Evolutionary conservation across 2,797 vertebrate species (phyloP).

Genomic region (Acanthurus tractus): DNA sequence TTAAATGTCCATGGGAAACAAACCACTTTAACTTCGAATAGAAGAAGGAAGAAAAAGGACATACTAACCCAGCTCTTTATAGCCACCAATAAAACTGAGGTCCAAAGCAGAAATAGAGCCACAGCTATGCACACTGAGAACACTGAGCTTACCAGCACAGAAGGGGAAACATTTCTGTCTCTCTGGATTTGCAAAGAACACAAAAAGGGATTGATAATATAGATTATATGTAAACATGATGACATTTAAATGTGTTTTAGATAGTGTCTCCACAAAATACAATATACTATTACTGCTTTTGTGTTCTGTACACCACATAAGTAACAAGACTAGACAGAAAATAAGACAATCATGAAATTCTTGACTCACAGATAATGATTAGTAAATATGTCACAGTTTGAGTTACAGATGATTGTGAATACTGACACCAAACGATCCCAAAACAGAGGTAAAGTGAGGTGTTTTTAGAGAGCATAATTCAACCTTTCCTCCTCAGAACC

Average conservation of each 20-base stretch:
- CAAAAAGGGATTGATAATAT: neutral
- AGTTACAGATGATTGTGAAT: neutral
- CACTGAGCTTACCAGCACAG: neutral
- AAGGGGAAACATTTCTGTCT: neutral
- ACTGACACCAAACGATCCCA: constrained; percentile 1
- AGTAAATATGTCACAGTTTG: constrained; percentile 10
- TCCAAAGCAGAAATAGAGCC: constrained; percentile 27
- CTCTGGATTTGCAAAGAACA: neutral
- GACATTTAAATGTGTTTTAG: neutral
- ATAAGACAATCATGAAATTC: neutral
- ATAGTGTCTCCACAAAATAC: constrained; percentile 2
- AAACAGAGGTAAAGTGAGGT: neutral
- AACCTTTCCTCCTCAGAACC: neutral
- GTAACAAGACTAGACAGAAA: neutral
- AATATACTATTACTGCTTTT: neutral
- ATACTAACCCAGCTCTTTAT: constrained; percentile 17
- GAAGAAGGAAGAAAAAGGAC: neutral
- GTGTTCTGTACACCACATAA: neutral
- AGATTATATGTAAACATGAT: neutral
- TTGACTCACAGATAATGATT: neutral
- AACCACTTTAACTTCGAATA: constrained; percentile 36
- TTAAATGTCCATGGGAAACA: constrained; percentile 49
- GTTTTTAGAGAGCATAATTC: neutral
- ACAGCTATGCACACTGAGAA: constrained; percentile 2
- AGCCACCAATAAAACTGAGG: constrained; percentile 10